phyloP scores from a whole-genome alignment of 2,113 vertebrate genomes.

The Balaeniceps rex region DNA sequence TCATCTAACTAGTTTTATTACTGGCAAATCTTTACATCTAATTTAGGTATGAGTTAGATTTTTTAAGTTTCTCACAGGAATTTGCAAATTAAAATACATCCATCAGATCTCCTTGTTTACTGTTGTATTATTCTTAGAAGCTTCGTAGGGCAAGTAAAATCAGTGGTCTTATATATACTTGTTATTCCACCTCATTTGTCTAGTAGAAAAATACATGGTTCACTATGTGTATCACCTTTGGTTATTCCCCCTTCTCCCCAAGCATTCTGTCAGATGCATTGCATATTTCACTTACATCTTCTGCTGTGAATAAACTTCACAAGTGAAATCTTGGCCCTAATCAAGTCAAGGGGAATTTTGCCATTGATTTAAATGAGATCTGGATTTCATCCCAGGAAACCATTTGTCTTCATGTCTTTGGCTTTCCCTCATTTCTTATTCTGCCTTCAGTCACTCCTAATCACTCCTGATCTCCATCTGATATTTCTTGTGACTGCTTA shows the following conservation, averaged over 20 bases:
- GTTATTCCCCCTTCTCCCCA: not conserved
- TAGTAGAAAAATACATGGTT: not conserved
- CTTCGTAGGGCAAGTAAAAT: not conserved
- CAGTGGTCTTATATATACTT: not conserved
- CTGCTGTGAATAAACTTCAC: not conserved
- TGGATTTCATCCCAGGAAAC: not conserved
- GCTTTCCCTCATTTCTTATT: conserved; percentile 7
- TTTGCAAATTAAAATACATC: not conserved
- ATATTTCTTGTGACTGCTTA: not conserved
- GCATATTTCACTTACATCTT: not conserved
- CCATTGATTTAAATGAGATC: not conserved
- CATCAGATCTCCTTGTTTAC: not conserved
- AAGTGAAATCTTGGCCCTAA: not conserved
- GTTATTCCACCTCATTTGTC: not conserved
- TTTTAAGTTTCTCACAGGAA: not conserved
- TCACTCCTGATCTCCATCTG: not conserved
- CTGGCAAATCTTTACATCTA: not conserved
- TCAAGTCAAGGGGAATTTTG: conserved; percentile 5
- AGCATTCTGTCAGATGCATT: not conserved
- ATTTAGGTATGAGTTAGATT: not conserved
- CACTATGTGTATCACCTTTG: not conserved
- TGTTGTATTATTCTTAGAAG: not conserved
- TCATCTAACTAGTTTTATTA: not conserved
- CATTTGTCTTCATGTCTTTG: conserved; percentile 14
- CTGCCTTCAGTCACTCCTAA: not conserved